Evolutionary conservation across 1,140 invertebrate genomes (phyloP).

Genomic region (Dermatophagoides farinae): DNA sequence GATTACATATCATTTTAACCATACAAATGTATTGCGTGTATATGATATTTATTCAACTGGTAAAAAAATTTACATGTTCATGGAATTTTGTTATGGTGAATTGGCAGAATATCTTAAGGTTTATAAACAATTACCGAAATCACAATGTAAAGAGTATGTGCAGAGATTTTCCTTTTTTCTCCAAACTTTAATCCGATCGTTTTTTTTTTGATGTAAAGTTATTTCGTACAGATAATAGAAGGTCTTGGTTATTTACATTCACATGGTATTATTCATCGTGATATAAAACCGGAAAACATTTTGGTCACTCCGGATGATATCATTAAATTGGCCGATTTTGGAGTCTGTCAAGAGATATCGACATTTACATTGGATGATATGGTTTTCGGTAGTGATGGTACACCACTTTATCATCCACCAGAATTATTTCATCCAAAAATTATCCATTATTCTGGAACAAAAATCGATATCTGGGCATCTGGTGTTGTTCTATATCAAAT

Average conservation of each 20-base stretch:
- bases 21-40: not conserved
- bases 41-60: not conserved
- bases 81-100: slow-evolving; percentile 6
- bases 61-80: slow-evolving; percentile 1
- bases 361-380: slow-evolving; percentile 16
- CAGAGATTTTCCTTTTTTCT: not conserved
- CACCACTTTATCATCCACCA: slow-evolving; percentile 93
- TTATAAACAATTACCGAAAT: not conserved
- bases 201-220: slow-evolving; percentile 31
- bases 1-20: slow-evolving; percentile 2
- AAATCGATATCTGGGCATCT: slow-evolving; percentile 92
- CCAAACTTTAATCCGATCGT: not conserved
- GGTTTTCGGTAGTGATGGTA: slow-evolving; percentile 69
- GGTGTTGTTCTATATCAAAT: slow-evolving; percentile 92
- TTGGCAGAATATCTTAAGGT: not conserved
- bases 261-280: slow-evolving; percentile 88
- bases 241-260: slow-evolving; percentile 92
- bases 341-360: slow-evolving; percentile 55
- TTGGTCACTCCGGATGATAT: slow-evolving; percentile 73
- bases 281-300: slow-evolving; percentile 96
- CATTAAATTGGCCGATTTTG: slow-evolving; percentile 94
- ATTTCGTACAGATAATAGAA: slow-evolving; percentile 79
- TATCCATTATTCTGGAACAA: slow-evolving; percentile 58
- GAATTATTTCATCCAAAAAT: slow-evolving; percentile 60
- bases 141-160: slow-evolving; percentile 1